phyloP scores from a whole-genome alignment of 2,113 vertebrate genomes.

The Nothocercus nigrocapillus region DNA sequence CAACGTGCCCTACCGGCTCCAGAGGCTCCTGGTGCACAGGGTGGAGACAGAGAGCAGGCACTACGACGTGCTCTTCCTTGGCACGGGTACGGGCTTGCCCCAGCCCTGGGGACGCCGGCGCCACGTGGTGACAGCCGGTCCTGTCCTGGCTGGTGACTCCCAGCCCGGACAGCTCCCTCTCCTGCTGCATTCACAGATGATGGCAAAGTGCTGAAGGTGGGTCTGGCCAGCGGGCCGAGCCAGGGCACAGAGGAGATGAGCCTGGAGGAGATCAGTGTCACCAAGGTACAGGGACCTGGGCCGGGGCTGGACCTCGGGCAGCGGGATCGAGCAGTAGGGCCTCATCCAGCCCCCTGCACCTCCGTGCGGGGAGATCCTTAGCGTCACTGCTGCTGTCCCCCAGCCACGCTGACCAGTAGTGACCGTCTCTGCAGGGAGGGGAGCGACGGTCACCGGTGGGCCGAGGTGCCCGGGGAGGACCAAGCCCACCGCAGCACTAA shows the following conservation, averaged over 20 bases:
- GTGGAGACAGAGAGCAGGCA: conserved; percentile 79
- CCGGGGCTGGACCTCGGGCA: not conserved
- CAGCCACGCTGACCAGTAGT: fast-evolving
- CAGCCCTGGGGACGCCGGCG: fast-evolving
- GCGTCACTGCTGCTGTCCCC: not conserved
- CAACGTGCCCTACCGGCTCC: conserved; percentile 74
- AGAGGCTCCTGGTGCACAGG: conserved; percentile 83
- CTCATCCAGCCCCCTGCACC: fast-evolving
- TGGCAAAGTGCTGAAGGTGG: conserved; percentile 84
- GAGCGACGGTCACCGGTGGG: not conserved
- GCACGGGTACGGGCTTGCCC: conserved; percentile 80
- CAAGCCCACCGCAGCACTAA: fast-evolving
- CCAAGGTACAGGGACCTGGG: conserved; percentile 73
- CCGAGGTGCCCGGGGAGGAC: not conserved
- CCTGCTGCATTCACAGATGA: conserved; percentile 71
- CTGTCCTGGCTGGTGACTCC: fast-evolving
- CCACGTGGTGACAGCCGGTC: not conserved
- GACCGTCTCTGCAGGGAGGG: not conserved
- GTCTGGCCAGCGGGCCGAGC: conserved; percentile 73
- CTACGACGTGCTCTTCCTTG: conserved; percentile 83
- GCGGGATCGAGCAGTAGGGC: fast-evolving
- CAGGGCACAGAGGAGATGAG: conserved; percentile 76
- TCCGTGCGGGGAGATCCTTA: fast-evolving
- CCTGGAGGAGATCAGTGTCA: conserved; percentile 82
- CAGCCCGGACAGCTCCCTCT: not conserved